Base-by-base conservation (phyloP, 2,113 vertebrate species). In the Suncus etruscus region DNA sequence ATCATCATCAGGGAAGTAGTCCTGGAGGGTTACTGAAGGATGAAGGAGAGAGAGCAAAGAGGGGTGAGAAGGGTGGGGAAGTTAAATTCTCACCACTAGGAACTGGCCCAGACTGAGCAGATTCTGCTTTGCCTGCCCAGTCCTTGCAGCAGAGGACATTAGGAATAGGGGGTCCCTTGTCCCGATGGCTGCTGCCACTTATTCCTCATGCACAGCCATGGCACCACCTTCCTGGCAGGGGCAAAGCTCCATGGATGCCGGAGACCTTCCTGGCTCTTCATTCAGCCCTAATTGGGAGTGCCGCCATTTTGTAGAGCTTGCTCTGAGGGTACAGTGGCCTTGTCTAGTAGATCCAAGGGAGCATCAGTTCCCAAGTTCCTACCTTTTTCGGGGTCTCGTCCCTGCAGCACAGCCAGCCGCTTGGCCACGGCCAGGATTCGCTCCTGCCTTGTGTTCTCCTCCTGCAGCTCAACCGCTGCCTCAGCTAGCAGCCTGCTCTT, bases 321-420 rank as follows among this genome's bases (percentile, higher is more conserved):
- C 58, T 48, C 20, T 83, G 25, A 31, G 39, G 20, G 75, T 31
- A 15, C 18, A 11, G 11, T 25, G 3, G 70, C 10, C 65, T 61
- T 58, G 51, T 31, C 25, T 51, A 51, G 29, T 11, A 25, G 77
- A 47, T 14, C 31, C 1, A 22, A 7, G 39, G 18, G 48, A 85
- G 47, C 0, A 3, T 78, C 45, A 73, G 20, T 11, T 85, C 79
- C 69, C 47, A 8, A 80, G 66, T 0, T 18, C 94, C 39, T 93
- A 99, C 99, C 98, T 98, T 97, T 98, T 66, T 98, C 97, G 0
- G 99, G 99, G 96, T 99, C 98, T 90, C 97, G 97, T 58, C 99
- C 99, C 96, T 96, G 98, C 68, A 99, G 97, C 1, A 92, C 93
- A 0, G 99, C 99, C 95, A 99, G 95, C 87, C 98, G 98, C 96